Evolutionary conservation across 2,797 vertebrate species (phyloP).

Genomic region (Helicolenus hilgendorfi): DNA sequence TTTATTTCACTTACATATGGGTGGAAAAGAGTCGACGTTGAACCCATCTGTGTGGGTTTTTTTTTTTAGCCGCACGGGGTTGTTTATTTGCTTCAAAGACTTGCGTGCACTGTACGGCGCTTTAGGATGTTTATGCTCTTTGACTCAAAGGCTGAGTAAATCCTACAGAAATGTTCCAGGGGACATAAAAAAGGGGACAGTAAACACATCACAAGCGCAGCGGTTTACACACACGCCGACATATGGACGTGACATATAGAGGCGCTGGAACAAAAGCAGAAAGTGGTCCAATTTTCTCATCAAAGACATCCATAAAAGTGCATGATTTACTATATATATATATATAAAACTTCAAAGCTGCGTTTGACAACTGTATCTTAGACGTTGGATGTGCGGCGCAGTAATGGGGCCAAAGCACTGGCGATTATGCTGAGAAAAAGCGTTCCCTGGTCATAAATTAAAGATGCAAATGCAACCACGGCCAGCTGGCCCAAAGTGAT

Average conservation of each 20-base stretch:
- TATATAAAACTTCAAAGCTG: constrained; percentile 2
- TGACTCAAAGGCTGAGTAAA: constrained; percentile 52
- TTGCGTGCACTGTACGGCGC: constrained; percentile 8
- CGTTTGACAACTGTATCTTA: constrained; percentile 15
- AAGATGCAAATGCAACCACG: constrained; percentile 68
- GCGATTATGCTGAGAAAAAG: constrained; percentile 38
- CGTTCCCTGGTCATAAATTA: constrained; percentile 62
- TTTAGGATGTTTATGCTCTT: constrained; percentile 66
- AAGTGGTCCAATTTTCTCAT: not conserved
- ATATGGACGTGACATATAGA: constrained; percentile 27
- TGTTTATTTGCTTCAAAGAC: constrained; percentile 70
- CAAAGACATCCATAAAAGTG: constrained; percentile 9
- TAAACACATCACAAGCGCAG: constrained; percentile 45
- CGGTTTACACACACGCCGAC: constrained; percentile 17
- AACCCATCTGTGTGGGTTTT: not conserved
- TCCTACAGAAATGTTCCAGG: constrained; percentile 40
- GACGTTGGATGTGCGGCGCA: too few species aligned
- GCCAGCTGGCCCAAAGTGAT: constrained; percentile 74
- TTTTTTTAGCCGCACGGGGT: not conserved
- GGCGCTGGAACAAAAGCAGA: not conserved
- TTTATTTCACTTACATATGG: constrained; percentile 29
- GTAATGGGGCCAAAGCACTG: not conserved
- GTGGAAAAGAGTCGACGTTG: not conserved
- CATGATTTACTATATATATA: not conserved
- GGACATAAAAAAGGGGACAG: constrained; percentile 45